These are phyloP conservation scores for Scrobipalpa atriplicella DNA, from an alignment of 2,888 invertebrate genomes.

Conservation along the genomic window DNA sequence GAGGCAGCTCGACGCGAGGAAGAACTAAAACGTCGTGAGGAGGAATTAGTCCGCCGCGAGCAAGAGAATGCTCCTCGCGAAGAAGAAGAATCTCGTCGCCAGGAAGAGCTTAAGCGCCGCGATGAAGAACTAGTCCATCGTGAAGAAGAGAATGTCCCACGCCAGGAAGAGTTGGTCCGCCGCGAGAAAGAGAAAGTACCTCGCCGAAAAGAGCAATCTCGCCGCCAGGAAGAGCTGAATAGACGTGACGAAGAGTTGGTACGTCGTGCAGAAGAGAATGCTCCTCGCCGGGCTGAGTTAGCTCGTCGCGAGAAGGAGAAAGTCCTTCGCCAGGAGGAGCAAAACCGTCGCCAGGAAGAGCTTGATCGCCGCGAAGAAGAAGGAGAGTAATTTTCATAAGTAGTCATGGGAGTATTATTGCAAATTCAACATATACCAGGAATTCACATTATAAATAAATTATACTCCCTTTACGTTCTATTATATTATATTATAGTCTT, in stretches of 20 bases:
- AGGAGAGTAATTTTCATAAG: no score
- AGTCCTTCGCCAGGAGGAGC: background rate
- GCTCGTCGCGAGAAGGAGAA: background rate
- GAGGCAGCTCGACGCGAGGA: background rate
- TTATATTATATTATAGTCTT: no score
- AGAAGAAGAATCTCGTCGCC: background rate
- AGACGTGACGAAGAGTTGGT: background rate
- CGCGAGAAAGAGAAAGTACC: background rate
- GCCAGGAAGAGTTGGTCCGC: background rate
- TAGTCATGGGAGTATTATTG: no score
- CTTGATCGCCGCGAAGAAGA: background rate
- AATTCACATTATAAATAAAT: no score
- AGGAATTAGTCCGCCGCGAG: background rate
- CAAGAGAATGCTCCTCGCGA: background rate
- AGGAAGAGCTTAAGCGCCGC: background rate
- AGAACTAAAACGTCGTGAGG: background rate
- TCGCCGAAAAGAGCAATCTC: background rate
- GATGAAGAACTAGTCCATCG: background rate
- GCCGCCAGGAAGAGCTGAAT: background rate
- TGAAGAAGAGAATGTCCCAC: background rate
- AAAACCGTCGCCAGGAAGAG: background rate
- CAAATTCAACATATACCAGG: no score
- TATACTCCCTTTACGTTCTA: no score
- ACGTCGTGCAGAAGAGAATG: conserved; percentile 3
- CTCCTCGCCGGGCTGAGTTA: background rate